These are phyloP conservation scores for Cinara cedri DNA, from an alignment of 2,888 invertebrate species.

Conservation along the genomic window DNA sequence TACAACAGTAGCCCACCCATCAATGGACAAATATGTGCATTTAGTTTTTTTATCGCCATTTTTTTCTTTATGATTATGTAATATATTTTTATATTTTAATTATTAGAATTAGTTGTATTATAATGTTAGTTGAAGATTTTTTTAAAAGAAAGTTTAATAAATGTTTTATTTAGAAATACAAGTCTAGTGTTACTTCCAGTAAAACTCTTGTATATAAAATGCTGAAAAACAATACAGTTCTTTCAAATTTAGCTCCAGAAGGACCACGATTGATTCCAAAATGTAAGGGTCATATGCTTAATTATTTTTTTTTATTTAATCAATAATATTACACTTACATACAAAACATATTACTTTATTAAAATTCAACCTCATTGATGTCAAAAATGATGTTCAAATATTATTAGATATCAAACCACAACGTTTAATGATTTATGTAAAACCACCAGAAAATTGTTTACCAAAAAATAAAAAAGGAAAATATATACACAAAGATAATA, in stretches of 20 bases:
- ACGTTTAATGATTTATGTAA: slow-evolving; percentile 42
- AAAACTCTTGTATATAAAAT: slow-evolving; percentile 41
- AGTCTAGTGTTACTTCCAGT: slow-evolving; percentile 34
- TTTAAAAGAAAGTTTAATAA: too few species aligned
- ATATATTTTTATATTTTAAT: too few species aligned
- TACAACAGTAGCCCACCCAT: too few species aligned
- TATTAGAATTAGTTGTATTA: too few species aligned
- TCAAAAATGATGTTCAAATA: neutral
- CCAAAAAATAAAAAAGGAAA: slow-evolving; percentile 19
- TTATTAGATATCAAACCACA: slow-evolving; percentile 39
- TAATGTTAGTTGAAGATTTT: too few species aligned
- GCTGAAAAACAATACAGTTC: slow-evolving; percentile 24
- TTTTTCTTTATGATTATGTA: too few species aligned
- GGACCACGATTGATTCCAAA: slow-evolving; percentile 41
- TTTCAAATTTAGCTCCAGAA: slow-evolving; percentile 21
- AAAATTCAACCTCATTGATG: too few species aligned
- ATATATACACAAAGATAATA: neutral
- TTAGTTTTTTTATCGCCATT: too few species aligned
- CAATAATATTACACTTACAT: too few species aligned
- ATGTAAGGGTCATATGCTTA: slow-evolving; percentile 3
- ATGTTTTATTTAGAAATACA: slow-evolving; percentile 29
- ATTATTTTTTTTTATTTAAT: neutral
- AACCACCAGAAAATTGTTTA: neutral
- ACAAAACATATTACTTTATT: too few species aligned
- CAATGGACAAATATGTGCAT: too few species aligned